A percentile compares a stretch with the other conserved stretches of the same genome.
Conservation (phyloP, 1,140 invertebrate genomes). For the Drosophila mayri region DNA sequence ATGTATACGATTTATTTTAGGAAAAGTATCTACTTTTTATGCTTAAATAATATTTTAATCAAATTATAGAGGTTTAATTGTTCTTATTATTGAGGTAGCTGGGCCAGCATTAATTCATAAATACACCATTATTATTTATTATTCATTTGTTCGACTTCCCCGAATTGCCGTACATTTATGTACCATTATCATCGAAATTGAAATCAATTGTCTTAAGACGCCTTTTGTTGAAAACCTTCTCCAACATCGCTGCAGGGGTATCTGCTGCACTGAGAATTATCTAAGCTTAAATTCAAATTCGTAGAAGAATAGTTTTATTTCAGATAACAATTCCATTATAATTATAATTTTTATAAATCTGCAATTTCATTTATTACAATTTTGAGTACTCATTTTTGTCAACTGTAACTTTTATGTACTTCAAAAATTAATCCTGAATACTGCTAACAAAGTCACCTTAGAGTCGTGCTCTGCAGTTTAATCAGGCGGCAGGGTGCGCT, state of each 20-base stretch:
- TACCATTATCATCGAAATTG: too few species aligned
- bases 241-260: background rate
- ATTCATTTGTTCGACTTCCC: background rate
- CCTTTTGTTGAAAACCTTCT: background rate
- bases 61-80: background rate
- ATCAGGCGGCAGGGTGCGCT: constrained; percentile 47
- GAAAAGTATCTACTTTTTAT: background rate
- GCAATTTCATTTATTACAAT: background rate
- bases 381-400: background rate
- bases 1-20: background rate
- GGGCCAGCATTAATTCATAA: background rate
- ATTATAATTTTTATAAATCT: background rate
- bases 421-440: background rate
- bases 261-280: background rate
- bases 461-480: constrained; percentile 37
- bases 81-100: background rate
- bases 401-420: background rate
- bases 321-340: background rate
- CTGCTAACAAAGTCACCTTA: background rate
- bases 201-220: background rate
- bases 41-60: too few species aligned
- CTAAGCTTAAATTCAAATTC: background rate
- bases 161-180: background rate
- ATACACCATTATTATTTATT: background rate
- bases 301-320: too few species aligned